These are phyloP conservation scores for Trissonchulus sp. DNA, from an alignment of 2,888 invertebrate species.

Conservation along the genomic window DNA sequence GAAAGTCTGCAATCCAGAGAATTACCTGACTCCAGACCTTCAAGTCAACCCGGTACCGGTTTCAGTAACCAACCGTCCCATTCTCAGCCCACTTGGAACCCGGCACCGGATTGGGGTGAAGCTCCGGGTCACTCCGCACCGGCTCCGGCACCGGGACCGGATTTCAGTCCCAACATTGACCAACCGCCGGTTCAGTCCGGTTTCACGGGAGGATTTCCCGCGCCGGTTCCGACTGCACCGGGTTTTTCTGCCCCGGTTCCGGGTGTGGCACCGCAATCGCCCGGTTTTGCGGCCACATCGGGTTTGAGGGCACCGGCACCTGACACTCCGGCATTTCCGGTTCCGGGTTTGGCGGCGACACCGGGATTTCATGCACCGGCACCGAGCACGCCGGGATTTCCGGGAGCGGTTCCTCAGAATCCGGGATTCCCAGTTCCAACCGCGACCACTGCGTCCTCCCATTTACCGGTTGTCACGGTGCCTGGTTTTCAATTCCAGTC, in stretches of 20 bases:
- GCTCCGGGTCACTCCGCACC: too few species aligned
- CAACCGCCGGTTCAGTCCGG: not conserved
- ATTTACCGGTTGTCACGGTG: constrained; percentile 1
- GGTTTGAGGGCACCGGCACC: not conserved
- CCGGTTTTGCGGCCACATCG: not conserved
- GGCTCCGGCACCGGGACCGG: too few species aligned
- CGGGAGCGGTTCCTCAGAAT: not conserved
- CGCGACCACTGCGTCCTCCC: not conserved
- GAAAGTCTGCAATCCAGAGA: too few species aligned
- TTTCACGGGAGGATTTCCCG: not conserved
- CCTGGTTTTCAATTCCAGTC: constrained; percentile 16
- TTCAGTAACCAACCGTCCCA: too few species aligned
- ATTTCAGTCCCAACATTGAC: too few species aligned
- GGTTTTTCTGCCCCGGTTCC: not conserved
- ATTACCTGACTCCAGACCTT: too few species aligned
- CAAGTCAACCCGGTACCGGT: too few species aligned
- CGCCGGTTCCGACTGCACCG: not conserved
- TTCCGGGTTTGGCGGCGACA: not conserved
- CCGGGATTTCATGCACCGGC: not conserved
- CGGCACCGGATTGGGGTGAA: too few species aligned
- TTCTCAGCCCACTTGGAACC: too few species aligned
- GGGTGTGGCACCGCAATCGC: not conserved
- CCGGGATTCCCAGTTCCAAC: not conserved
- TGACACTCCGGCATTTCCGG: not conserved
- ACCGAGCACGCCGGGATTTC: not conserved